Evolutionary conservation across 1,140 invertebrate genomes (phyloP), one percentile per base, ranked within the genome.

Genomic region (Macrocentrus cingulum): DNA sequence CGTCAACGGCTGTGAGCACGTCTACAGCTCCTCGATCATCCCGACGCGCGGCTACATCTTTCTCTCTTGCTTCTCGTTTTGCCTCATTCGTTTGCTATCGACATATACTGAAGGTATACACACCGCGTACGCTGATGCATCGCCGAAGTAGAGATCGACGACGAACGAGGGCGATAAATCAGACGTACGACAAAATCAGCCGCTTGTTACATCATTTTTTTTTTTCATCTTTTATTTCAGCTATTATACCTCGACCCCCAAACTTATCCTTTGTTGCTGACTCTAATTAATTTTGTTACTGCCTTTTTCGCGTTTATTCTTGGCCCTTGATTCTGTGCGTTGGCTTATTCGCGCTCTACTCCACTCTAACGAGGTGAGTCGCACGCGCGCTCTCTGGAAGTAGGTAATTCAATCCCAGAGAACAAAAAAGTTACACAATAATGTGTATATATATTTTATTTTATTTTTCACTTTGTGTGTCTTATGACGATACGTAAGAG

Each of bases 11-110:
- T n/a, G n/a, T 60, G 46, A 56, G 52, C 29, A 56, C 22, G 52
- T 49, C 53, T 39, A 15, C 48, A 32, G 46, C 53, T 51, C 48
- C 55, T 61, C 59, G 59, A 61, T 61, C 59, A 61, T 61, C 55
- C 59, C 59, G 51, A 61, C 59, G 55, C 59, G 59, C 53, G 44
- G 36, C 50, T 49, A 20, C 11, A n/a, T 20, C 8, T 36, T 34
- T 36, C 23, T 34, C 37, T 34, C 16, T 18, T 34, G 22, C 18
- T 42, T 15, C 22, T 25, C 32, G 29, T n/a, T 48, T 16, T 51
- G 25, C 8, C 50, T 44, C 11, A 56, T 49, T 52, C 51, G 49
- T 42, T 56, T 39, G 42, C 34, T 52, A 25, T 39, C 25, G 16
- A 15, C n/a, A n/a, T n/a, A n/a, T n/a, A n/a, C n/a, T n/a, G n/a